phyloP scores from a whole-genome alignment of 1,140 invertebrate genomes.

The Tetraneura akinire region DNA sequence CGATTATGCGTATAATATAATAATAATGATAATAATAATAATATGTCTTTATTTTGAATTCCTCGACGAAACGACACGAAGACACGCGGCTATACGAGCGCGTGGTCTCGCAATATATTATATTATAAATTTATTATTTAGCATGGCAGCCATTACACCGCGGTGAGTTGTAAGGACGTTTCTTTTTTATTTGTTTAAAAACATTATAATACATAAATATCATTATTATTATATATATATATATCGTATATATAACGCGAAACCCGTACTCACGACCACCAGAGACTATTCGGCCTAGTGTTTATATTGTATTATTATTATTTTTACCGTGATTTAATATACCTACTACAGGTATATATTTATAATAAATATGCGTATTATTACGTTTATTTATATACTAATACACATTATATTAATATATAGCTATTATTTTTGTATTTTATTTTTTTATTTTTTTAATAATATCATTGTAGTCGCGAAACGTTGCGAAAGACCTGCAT shows the following conservation, averaged over 20 bases:
- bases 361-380: no score
- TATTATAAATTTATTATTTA: no score
- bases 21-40: no score
- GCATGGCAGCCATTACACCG: not conserved
- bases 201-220: no score
- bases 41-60: not conserved
- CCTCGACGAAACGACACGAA: not conserved
- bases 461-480: no score
- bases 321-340: not conserved
- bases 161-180: not conserved
- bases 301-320: not conserved
- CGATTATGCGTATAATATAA: no score
- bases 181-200: no score
- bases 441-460: not conserved
- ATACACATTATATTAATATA: not conserved
- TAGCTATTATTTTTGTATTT: not conserved
- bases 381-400: not conserved
- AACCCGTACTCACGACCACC: conserved; percentile 31
- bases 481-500: no score
- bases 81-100: not conserved
- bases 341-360: no score
- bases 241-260: not conserved
- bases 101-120: not conserved
- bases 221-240: not conserved
- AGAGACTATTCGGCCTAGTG: not conserved